Conservation (phyloP, 2,888 invertebrate genomes). For the Bellardia pandia region DNA sequence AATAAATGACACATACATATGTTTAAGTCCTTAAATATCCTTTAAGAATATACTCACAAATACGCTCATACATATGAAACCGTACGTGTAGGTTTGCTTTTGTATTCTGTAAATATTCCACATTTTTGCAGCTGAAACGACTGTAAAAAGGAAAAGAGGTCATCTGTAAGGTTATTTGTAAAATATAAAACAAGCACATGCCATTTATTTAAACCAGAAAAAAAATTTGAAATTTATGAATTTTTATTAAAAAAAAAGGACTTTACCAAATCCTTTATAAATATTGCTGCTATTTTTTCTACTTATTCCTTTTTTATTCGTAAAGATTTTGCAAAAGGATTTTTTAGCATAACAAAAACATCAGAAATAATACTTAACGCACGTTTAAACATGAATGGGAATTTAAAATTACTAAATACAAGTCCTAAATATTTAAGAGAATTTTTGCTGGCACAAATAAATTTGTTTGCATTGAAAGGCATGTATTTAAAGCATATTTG, state of each 20-base stretch:
- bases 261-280: conserved; percentile 55
- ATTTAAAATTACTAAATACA: conserved; percentile 21
- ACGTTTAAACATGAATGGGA: conserved; percentile 58
- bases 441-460: background rate
- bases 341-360: conserved; percentile 24
- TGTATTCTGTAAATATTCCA: conserved; percentile 10
- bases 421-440: background rate
- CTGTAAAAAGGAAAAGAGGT: conserved; percentile 45
- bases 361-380: conserved; percentile 60
- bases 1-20: conserved; percentile 51
- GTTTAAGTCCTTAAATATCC: conserved; percentile 55
- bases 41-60: conserved; percentile 34
- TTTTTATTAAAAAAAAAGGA: conserved; percentile 51
- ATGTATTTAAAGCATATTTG: background rate
- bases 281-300: conserved; percentile 12
- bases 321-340: conserved; percentile 45
- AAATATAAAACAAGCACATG: conserved; percentile 50
- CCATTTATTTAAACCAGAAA: conserved; percentile 54
- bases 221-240: conserved; percentile 39
- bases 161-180: conserved; percentile 50
- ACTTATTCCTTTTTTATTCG: background rate
- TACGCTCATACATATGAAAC: background rate
- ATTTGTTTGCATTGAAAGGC: background rate
- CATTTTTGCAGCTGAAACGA: background rate
- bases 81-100: conserved; percentile 14